Conservation (phyloP, 1,140 invertebrate species). For the Hypsibius dujardini region DNA sequence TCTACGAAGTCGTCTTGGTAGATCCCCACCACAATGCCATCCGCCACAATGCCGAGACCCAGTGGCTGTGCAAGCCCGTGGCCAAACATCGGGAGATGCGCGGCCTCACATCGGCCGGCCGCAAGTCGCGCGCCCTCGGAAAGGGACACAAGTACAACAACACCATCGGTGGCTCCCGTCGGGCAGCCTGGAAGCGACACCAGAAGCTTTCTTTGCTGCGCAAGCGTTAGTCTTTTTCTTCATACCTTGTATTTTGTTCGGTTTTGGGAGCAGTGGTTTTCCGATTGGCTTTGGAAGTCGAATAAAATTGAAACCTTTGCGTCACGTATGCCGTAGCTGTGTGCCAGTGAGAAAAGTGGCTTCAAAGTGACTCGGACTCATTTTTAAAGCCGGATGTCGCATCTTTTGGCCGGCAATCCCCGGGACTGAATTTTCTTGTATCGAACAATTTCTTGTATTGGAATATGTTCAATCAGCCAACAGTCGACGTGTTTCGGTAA, state of each 20-base stretch:
- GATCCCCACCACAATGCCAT: conserved; percentile 91
- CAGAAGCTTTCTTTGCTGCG: conserved; percentile 80
- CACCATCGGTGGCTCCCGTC: conserved; percentile 85
- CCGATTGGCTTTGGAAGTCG: no score
- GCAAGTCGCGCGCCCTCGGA: conserved; percentile 85
- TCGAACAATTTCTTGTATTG: no score
- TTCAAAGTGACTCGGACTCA: no score
- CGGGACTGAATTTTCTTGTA: no score
- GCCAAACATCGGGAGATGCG: conserved; percentile 96
- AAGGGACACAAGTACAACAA: conserved; percentile 86
- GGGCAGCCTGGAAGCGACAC: conserved; percentile 74
- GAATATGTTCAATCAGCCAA: no score
- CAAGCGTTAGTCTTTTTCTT: conserved; percentile 64
- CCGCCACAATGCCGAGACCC: conserved; percentile 77
- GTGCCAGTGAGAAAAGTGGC: no score
- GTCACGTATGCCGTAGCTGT: no score
- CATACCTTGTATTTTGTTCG: conserved; percentile 88
- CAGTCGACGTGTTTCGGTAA: no score
- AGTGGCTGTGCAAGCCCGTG: conserved; percentile 92
- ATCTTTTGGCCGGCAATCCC: no score
- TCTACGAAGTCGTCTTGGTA: conserved; percentile 84
- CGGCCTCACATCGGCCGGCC: conserved; percentile 86
- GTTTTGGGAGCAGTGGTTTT: conserved; percentile 35
- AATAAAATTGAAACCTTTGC: no score
- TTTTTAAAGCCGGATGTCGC: no score